A percentile compares a stretch with the other conserved stretches of the same genome.
These are phyloP conservation scores for Drosophila aldrichi DNA, from an alignment of 2,888 invertebrate species.

Conservation along the genomic window DNA sequence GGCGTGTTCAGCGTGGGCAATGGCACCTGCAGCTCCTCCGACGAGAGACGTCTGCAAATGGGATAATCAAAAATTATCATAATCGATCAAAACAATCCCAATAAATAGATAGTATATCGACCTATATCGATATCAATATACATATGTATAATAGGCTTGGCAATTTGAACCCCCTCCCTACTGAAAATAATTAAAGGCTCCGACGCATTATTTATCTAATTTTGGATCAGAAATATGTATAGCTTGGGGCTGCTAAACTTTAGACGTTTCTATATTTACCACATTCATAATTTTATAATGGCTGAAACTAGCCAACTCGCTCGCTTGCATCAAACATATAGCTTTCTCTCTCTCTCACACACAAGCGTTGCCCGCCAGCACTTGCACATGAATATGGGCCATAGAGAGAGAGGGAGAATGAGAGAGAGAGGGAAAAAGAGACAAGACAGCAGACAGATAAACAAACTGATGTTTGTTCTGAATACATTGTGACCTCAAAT, in stretches of 20 bases:
- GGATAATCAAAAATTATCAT: neutral
- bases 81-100: neutral
- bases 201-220: neutral
- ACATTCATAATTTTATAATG: neutral
- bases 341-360: neutral
- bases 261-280: neutral
- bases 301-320: neutral
- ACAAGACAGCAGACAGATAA: neutral
- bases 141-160: neutral
- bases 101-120: neutral
- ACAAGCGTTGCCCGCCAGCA: neutral
- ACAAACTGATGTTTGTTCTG: neutral
- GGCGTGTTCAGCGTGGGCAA: constrained; percentile 81
- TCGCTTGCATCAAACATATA: neutral
- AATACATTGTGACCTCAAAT: neutral
- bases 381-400: neutral
- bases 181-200: neutral
- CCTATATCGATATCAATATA: neutral
- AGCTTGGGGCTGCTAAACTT: neutral
- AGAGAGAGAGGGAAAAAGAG: neutral
- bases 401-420: neutral
- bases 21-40: constrained; percentile 83
- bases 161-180: neutral
- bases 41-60: constrained; percentile 68
- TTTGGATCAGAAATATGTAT: neutral